These are phyloP conservation scores for Meiosimyza decipiens DNA, from an alignment of 2,888 invertebrate genomes.

Conservation along the genomic window DNA sequence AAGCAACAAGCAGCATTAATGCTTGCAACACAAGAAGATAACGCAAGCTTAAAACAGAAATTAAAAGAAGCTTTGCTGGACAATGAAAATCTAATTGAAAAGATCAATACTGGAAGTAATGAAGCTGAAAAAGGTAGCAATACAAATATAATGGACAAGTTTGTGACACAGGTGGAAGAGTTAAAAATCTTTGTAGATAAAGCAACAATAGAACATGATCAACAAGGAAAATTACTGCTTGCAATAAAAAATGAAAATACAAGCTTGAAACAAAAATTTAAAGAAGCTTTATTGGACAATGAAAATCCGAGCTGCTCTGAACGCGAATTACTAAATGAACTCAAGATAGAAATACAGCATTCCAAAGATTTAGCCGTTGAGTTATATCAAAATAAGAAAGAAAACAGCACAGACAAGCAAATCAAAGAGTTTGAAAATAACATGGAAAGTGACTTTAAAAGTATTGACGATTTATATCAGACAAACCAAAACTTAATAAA, in stretches of 20 bases:
- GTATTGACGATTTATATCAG: too few relatives aligned
- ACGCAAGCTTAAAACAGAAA: constrained; percentile 6
- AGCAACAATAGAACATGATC: constrained; percentile 32
- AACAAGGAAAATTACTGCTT: constrained; percentile 19
- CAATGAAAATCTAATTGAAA: background rate
- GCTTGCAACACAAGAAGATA: constrained; percentile 25
- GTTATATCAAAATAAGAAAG: constrained; percentile 21
- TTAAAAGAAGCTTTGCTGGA: background rate
- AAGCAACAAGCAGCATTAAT: background rate
- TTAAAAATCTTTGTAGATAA: constrained; percentile 36
- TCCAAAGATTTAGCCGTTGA: constrained; percentile 29
- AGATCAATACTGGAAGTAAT: background rate
- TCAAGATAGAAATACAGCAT: constrained; percentile 37
- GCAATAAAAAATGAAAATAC: constrained; percentile 16
- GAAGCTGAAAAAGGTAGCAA: background rate
- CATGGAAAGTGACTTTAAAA: too few relatives aligned
- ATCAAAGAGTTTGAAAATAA: too few relatives aligned
- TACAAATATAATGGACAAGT: background rate
- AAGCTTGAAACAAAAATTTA: background rate
- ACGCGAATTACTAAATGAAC: constrained; percentile 20
- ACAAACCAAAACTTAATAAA: too few relatives aligned
- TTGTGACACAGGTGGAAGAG: constrained; percentile 26
- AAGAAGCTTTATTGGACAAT: background rate
- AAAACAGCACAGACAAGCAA: too few relatives aligned
- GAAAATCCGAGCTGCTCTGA: constrained; percentile 16